Percentiles rank a stretch among this genome's conserved stretches.
Conservation (phyloP, 2,888 invertebrate species). For the Clitarchus hookeri region DNA sequence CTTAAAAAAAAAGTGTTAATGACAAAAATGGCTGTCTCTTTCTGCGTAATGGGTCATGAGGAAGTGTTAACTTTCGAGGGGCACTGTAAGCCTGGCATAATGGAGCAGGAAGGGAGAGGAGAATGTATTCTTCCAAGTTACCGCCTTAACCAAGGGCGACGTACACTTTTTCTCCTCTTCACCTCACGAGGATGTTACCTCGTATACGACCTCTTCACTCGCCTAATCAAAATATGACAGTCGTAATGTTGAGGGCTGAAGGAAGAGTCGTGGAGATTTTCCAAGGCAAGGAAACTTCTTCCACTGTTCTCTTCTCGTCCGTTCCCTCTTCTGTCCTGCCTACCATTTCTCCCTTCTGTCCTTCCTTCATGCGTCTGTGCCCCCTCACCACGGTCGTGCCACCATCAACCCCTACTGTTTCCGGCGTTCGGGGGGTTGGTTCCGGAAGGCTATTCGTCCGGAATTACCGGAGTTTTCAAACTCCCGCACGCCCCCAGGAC, state of each 20-base stretch:
- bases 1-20: background rate
- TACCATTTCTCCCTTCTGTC: too few relatives aligned
- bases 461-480: conserved; percentile 14
- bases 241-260: background rate
- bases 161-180: background rate
- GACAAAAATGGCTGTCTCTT: background rate
- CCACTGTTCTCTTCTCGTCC: background rate
- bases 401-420: background rate
- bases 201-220: background rate
- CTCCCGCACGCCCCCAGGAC: background rate
- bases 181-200: background rate
- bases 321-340: background rate
- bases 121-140: background rate
- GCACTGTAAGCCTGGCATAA: background rate
- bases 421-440: background rate
- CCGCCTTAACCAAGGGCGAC: background rate
- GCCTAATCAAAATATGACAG: conserved; percentile 3
- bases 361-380: too few relatives aligned
- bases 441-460: background rate
- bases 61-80: background rate
- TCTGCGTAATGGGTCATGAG: background rate
- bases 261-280: background rate
- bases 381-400: background rate
- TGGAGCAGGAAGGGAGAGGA: background rate
- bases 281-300: background rate